Evolutionary conservation across 2,113 vertebrate species (phyloP).

Genomic region (Anolis sagrei): DNA sequence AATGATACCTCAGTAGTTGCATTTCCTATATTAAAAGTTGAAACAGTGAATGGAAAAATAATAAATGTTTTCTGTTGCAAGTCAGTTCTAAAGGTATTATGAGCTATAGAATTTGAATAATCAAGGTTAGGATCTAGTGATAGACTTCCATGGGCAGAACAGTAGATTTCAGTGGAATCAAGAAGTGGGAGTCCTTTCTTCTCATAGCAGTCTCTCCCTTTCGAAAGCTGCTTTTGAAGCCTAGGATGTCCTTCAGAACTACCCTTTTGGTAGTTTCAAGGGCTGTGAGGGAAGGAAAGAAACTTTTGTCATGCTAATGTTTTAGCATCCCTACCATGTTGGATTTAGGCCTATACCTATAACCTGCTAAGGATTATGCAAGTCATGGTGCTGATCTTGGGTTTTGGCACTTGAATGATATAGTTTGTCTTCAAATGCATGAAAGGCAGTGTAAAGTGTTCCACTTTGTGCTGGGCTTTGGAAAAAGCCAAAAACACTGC

Average conservation of each 20-base stretch:
- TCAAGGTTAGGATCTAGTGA: too few relatives aligned
- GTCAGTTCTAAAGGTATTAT: constrained; percentile 6
- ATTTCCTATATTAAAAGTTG: neutral
- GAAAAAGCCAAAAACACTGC: neutral
- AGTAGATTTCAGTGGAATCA: too few relatives aligned
- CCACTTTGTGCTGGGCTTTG: neutral
- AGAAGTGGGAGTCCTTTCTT: too few relatives aligned
- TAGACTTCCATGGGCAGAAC: too few relatives aligned
- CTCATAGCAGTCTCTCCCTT: too few relatives aligned
- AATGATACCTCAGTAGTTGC: neutral
- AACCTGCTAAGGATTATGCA: neutral
- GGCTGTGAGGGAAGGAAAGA: too few relatives aligned
- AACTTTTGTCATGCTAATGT: too few relatives aligned
- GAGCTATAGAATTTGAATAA: neutral
- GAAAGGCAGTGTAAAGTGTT: neutral
- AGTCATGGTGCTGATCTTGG: neutral
- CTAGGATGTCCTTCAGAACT: too few relatives aligned
- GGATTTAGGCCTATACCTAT: neutral
- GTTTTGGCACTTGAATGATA: too few relatives aligned
- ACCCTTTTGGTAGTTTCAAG: too few relatives aligned
- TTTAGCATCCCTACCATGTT: too few relatives aligned
- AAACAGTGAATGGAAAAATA: neutral
- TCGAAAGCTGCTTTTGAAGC: too few relatives aligned
- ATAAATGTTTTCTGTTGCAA: neutral
- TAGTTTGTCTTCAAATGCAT: neutral